Conservation (phyloP, 2,113 vertebrate species). For the Bujurquina vittata region DNA sequence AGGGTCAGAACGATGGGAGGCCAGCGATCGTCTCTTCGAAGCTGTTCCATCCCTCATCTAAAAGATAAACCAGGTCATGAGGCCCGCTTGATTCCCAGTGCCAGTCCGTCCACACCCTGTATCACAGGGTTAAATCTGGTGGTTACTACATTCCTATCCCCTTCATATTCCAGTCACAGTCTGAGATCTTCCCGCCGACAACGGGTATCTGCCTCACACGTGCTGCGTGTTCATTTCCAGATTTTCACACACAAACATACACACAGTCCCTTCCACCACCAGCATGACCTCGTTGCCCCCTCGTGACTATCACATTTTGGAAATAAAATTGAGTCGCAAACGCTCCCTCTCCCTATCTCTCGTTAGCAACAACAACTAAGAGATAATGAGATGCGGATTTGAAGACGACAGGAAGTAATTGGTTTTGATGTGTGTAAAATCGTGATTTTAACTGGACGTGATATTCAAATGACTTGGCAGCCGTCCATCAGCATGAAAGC, state of each 20-base stretch:
- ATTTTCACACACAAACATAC: constrained; percentile 39
- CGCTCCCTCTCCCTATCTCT: neutral
- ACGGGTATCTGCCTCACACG: constrained; percentile 45
- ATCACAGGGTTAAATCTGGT: constrained; percentile 51
- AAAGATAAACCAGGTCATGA: constrained; percentile 68
- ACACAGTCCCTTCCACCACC: constrained; percentile 8
- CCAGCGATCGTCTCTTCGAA: neutral
- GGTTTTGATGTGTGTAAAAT: constrained; percentile 50
- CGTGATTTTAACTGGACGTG: constrained; percentile 48
- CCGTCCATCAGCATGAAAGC: constrained; percentile 22
- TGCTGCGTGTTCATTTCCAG: constrained; percentile 54
- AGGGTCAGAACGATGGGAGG: constrained; percentile 34
- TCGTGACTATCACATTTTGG: constrained; percentile 11
- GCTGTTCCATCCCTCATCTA: constrained; percentile 73
- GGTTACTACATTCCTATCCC: constrained; percentile 27
- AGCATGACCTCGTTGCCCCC: constrained; percentile 46
- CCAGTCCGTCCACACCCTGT: constrained; percentile 17
- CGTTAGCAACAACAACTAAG: constrained; percentile 23
- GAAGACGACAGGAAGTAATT: constrained; percentile 38
- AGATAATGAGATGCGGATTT: constrained; percentile 47
- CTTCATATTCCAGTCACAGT: constrained; percentile 45
- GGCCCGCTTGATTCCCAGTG: constrained; percentile 23
- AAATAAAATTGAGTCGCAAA: constrained; percentile 27
- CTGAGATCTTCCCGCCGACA: constrained; percentile 62
- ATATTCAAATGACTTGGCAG: constrained; percentile 60